Evolutionary conservation across 2,797 vertebrate species (phyloP).

Genomic region (Tachyglossus aculeatus): DNA sequence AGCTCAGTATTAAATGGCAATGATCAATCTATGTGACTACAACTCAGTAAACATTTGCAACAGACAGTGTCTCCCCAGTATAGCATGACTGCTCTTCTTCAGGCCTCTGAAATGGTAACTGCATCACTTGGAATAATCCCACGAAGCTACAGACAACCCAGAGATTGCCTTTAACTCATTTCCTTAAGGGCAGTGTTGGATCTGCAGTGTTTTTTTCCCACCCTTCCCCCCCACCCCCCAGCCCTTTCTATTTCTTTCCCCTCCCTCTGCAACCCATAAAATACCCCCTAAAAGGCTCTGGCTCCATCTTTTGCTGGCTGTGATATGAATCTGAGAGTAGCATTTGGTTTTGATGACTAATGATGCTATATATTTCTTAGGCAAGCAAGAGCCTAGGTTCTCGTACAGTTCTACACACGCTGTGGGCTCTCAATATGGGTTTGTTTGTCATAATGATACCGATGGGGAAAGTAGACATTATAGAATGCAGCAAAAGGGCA

Average conservation of each 20-base stretch:
- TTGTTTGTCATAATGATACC: too few relatives aligned
- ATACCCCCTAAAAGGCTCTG: too few relatives aligned
- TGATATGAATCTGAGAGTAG: background rate
- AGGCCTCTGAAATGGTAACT: conserved; percentile 20
- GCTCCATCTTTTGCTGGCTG: background rate
- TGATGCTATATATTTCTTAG: background rate
- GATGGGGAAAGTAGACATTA: conserved; percentile 16
- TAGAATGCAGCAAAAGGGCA: conserved; percentile 11
- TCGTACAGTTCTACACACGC: too few relatives aligned
- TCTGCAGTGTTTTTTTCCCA: background rate
- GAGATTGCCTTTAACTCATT: background rate
- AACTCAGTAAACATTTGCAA: conserved; percentile 31
- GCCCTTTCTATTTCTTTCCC: background rate
- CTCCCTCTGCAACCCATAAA: background rate
- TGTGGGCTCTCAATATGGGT: too few relatives aligned
- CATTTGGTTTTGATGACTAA: conserved; percentile 12
- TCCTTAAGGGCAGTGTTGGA: background rate
- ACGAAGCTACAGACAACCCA: background rate
- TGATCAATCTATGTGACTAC: background rate
- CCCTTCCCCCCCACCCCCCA: background rate
- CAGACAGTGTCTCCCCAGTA: conserved; percentile 14
- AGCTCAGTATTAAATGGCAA: conserved; percentile 11
- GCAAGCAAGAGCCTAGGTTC: too few relatives aligned
- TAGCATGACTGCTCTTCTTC: background rate
- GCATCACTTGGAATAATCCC: background rate